Evolutionary conservation across 2,797 vertebrate genomes (phyloP), one percentile per base, ranked within the genome.

Genomic region (Coilia nasus): DNA sequence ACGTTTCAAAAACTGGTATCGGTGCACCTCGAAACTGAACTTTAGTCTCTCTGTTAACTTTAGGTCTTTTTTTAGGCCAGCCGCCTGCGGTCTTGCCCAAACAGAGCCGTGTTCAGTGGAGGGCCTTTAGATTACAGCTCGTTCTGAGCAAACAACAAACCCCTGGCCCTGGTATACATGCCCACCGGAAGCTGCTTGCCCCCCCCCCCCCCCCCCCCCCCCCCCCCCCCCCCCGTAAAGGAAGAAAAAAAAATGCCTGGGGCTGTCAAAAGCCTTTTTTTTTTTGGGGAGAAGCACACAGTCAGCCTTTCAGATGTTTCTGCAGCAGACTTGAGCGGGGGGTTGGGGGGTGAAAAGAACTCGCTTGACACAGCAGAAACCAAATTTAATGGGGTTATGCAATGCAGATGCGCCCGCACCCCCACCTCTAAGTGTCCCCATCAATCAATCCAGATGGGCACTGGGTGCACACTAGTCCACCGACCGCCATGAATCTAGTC

Each of bases 211-310:
- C 57, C 82, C 75, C 59, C 50, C 84, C 5, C 84, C 81, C 80
- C 60, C 67, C 41, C n/a, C 47, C 60, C 15, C 57, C 21, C 81
- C 14, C 56, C 25, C 81, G 84, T 56, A 41, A 82, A 60, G 84
- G 80, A 54, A 67, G 60, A 83, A 81, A 50, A 82, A 80, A 85
- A 84, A 31, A 35, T n/a, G n/a, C n/a, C n/a, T n/a, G 44, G 80
- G 81, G 19, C 78, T 44, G 78, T 88, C 85, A 87, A 85, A 84
- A 87, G 81, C 47, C 41, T 31, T 64, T 85, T 86, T 87, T 81
- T 83, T 46, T 81, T 35, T n/a, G n/a, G n/a, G 82, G 56, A 82
- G 44, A 86, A 84, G 35, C 6, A 12, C 75, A 62, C n/a, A 54
- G 17, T 7, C 25, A 0, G 64, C 5, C 64, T 71, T 71, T 71